phyloP scores from a whole-genome alignment of 2,888 invertebrate genomes.

The Hololepta plana region DNA sequence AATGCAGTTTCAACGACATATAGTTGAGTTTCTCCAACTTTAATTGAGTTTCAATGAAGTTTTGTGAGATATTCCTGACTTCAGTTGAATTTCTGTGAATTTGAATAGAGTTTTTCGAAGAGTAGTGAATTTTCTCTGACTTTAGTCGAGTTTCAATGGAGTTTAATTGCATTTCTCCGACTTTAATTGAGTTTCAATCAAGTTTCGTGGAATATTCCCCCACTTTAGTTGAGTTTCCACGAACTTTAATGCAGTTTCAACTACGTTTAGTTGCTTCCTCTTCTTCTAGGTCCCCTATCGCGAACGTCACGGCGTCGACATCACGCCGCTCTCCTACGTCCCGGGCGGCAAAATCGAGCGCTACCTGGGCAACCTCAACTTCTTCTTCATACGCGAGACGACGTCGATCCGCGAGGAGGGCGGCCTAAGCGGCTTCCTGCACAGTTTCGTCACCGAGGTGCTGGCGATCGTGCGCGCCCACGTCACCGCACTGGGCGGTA shows the following conservation, averaged over 20 bases:
- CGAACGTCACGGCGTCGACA: slow-evolving; percentile 48
- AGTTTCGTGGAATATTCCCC: too few relatives aligned
- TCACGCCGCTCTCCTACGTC: slow-evolving; percentile 65
- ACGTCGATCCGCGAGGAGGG: slow-evolving; percentile 84
- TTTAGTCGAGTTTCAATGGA: too few relatives aligned
- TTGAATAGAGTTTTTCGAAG: too few relatives aligned
- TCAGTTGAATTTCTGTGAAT: too few relatives aligned
- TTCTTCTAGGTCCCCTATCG: slow-evolving; percentile 24
- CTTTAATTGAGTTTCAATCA: too few relatives aligned
- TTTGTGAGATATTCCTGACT: too few relatives aligned
- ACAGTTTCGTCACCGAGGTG: slow-evolving; percentile 85
- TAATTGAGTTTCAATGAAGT: too few relatives aligned
- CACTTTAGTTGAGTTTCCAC: too few relatives aligned
- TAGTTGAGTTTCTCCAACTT: too few relatives aligned
- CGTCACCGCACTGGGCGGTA: slow-evolving; percentile 83
- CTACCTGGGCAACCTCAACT: slow-evolving; percentile 78
- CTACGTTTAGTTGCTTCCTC: slow-evolving; percentile 8
- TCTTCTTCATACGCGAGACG: slow-evolving; percentile 90
- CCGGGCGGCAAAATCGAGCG: slow-evolving; percentile 62
- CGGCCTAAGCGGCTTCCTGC: slow-evolving; percentile 86
- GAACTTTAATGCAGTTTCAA: slow-evolving; percentile 3
- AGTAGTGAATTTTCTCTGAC: too few relatives aligned
- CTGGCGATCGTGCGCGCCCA: slow-evolving; percentile 85
- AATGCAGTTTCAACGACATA: too few relatives aligned
- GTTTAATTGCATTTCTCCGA: too few relatives aligned